Evolutionary conservation across 1,140 invertebrate genomes (phyloP).

Genomic region (Bombus affinis): DNA sequence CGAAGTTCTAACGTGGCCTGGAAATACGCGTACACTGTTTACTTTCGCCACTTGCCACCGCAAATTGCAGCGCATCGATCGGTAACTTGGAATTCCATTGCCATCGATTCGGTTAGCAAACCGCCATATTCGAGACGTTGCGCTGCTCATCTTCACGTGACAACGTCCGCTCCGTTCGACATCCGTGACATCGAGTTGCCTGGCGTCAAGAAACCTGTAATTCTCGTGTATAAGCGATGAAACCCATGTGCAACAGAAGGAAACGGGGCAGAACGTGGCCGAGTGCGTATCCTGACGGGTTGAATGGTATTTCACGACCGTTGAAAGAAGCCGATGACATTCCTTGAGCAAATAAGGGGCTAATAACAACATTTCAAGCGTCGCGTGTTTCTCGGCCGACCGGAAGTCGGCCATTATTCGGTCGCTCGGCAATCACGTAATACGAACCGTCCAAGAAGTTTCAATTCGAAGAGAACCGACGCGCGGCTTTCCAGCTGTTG

Average conservation of each 20-base stretch:
- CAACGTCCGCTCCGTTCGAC: constrained; percentile 4
- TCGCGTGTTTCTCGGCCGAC: constrained; percentile 36
- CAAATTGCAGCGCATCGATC: too few relatives aligned
- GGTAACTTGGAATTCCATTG: neutral
- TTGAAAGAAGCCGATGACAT: constrained; percentile 49
- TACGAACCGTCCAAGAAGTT: neutral
- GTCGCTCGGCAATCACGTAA: constrained; percentile 36
- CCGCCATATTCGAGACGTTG: neutral
- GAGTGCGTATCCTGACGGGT: constrained; percentile 15
- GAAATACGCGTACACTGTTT: too few relatives aligned
- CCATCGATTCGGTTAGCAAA: too few relatives aligned
- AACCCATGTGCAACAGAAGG: constrained; percentile 3
- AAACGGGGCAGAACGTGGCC: constrained; percentile 29
- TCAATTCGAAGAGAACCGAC: neutral
- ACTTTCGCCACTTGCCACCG: too few relatives aligned
- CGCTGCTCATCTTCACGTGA: neutral
- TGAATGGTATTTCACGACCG: neutral
- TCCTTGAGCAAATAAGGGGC: constrained; percentile 49
- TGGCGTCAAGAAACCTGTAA: neutral
- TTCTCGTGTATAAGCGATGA: neutral
- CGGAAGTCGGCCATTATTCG: constrained; percentile 43
- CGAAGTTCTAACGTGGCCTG: too few relatives aligned
- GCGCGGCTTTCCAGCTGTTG: too few relatives aligned
- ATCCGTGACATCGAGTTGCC: neutral
- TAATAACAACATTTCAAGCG: constrained; percentile 48